Conservation (phyloP, 2,113 vertebrate genomes). For the Ariopsis seemanni region DNA sequence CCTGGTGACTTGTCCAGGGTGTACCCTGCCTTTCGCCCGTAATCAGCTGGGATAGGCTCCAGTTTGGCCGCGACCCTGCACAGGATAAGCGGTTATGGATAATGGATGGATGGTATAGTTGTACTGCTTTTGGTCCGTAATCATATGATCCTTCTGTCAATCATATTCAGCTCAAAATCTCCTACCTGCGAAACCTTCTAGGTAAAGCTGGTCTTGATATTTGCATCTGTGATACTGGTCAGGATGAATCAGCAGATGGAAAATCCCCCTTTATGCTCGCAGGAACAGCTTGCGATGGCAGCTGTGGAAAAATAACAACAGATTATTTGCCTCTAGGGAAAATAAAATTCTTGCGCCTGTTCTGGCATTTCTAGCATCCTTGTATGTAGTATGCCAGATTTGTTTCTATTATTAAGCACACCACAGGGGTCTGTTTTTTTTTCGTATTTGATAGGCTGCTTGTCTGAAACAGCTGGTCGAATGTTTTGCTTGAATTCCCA, state of each 20-base stretch:
- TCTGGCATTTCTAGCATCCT: slow-evolving; percentile 7
- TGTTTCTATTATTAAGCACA: slow-evolving; percentile 1
- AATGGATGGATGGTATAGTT: too few relatives aligned
- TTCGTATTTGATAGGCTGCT: neutral
- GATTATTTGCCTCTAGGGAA: slow-evolving; percentile 27
- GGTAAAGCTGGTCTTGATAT: neutral
- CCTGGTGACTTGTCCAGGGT: too few relatives aligned
- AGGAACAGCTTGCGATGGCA: slow-evolving; percentile 30
- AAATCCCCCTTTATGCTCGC: neutral
- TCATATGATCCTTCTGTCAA: neutral
- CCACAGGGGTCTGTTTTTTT: neutral
- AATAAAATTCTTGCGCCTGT: neutral
- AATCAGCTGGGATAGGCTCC: too few relatives aligned
- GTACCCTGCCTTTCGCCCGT: too few relatives aligned
- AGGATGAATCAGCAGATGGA: neutral
- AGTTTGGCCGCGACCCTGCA: too few relatives aligned
- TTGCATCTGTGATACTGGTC: neutral
- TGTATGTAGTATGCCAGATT: neutral
- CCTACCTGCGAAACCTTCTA: neutral
- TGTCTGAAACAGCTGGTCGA: neutral
- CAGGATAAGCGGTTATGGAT: too few relatives aligned
- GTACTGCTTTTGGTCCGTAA: neutral
- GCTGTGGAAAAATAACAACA: slow-evolving; percentile 28
- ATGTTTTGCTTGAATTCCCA: neutral
- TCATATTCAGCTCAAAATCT: neutral